These are phyloP conservation scores for Eumaeus atala DNA, from an alignment of 1,140 invertebrate species.

Conservation along the genomic window DNA sequence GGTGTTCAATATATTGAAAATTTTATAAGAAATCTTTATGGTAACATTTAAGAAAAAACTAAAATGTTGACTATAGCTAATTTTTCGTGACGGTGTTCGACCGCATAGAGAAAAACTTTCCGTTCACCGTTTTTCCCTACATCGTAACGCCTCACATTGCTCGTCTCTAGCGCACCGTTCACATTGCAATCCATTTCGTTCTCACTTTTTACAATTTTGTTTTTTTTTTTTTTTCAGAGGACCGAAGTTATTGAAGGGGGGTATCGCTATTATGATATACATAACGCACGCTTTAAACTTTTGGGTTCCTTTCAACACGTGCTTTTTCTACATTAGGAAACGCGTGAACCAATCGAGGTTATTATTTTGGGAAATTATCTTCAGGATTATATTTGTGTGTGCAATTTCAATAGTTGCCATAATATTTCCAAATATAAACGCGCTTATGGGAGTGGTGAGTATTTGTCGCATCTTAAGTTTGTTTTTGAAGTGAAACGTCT, in stretches of 20 bases:
- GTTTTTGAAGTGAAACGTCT: no score
- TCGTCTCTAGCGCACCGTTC: no score
- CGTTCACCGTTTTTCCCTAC: no score
- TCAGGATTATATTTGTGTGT: slow-evolving; percentile 34
- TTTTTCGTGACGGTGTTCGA: no score
- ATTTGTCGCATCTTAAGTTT: no score
- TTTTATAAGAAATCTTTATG: no score
- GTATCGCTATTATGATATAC: slow-evolving; percentile 50
- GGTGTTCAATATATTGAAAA: no score
- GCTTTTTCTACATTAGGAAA: slow-evolving; percentile 45
- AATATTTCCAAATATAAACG: slow-evolving; percentile 47
- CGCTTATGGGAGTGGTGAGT: slow-evolving; percentile 60
- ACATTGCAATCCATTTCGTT: no score
- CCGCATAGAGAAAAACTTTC: no score
- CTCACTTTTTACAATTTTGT: not conserved
- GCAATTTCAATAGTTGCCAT: slow-evolving; percentile 39
- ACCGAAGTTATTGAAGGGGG: slow-evolving; percentile 41
- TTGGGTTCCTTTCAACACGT: slow-evolving; percentile 49
- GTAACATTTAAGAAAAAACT: no score
- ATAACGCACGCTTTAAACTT: slow-evolving; percentile 53
- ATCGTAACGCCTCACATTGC: no score
- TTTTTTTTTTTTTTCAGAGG: slow-evolving; percentile 30
- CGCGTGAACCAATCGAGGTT: slow-evolving; percentile 21
- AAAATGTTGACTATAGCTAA: no score
- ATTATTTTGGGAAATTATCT: slow-evolving; percentile 44